Evolutionary conservation across 1,140 invertebrate species (phyloP).

Genomic region (Drosophila malerkotliana): DNA sequence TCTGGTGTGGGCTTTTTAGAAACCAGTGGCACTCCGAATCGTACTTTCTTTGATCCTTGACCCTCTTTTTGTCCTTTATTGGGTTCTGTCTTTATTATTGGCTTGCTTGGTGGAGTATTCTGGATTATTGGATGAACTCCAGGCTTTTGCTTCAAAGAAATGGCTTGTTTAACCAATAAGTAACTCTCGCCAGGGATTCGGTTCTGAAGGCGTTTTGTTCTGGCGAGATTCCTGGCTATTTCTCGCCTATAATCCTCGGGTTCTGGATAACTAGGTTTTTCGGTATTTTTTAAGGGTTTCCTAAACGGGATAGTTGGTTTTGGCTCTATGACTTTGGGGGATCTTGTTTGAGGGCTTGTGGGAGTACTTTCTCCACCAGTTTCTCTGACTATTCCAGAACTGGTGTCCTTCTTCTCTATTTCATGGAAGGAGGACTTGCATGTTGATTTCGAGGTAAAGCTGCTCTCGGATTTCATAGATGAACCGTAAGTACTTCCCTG

Average conservation of each 20-base stretch:
- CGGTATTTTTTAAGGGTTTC: background rate
- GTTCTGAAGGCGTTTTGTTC: background rate
- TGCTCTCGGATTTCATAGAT: no score
- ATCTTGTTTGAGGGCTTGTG: background rate
- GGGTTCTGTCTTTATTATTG: background rate
- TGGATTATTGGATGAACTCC: background rate
- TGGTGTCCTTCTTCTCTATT: no score
- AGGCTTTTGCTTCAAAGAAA: background rate
- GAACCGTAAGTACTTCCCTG: no score
- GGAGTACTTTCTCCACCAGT: no score
- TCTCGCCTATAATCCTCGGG: slow-evolving; percentile 3
- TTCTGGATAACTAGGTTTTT: background rate
- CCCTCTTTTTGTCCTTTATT: background rate
- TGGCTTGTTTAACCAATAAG: background rate
- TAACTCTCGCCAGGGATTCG: slow-evolving; percentile 7
- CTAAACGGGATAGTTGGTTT: background rate
- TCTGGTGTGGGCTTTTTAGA: background rate
- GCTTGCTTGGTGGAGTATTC: background rate
- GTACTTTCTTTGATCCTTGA: background rate
- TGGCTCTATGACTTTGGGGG: no score
- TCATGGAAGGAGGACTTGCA: no score
- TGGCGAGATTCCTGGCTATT: background rate
- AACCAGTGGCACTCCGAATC: background rate
- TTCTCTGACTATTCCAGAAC: no score
- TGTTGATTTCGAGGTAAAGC: no score